phyloP scores from a whole-genome alignment of 2,797 vertebrate species.

The Threskiornis aethiopicus region DNA sequence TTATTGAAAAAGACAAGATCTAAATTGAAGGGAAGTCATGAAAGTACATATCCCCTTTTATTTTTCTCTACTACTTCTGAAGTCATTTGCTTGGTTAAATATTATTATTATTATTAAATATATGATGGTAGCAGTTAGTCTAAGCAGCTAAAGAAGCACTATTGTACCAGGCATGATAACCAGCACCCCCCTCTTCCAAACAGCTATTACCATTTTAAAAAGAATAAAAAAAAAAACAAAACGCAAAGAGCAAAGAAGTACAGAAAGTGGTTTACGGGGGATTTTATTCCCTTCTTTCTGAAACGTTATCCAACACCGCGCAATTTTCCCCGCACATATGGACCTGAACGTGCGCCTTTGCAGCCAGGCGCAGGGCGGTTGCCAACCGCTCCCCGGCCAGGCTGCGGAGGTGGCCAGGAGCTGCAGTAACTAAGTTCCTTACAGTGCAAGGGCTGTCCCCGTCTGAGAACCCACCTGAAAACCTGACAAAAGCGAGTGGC shows the following conservation, averaged over 20 bases:
- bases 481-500: background rate
- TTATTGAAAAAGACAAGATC: constrained; percentile 9
- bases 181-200: background rate
- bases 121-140: background rate
- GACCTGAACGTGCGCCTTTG: accelerated
- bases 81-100: constrained; percentile 5
- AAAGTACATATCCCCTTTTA: background rate
- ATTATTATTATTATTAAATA: background rate
- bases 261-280: background rate
- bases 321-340: background rate
- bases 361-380: accelerated
- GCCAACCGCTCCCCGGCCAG: background rate
- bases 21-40: constrained; percentile 9
- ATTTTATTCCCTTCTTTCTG: background rate
- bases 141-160: background rate
- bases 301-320: accelerated
- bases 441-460: background rate
- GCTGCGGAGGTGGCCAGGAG: background rate
- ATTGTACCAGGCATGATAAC: background rate
- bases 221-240: background rate
- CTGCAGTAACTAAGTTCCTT: accelerated
- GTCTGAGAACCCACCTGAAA: background rate
- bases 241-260: background rate
- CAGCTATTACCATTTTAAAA: background rate
- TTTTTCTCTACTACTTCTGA: background rate